Percentiles rank a stretch among this genome's conserved stretches.
These are phyloP conservation scores for Grapholita molesta DNA, from an alignment of 1,140 invertebrate genomes.

Conservation along the genomic window DNA sequence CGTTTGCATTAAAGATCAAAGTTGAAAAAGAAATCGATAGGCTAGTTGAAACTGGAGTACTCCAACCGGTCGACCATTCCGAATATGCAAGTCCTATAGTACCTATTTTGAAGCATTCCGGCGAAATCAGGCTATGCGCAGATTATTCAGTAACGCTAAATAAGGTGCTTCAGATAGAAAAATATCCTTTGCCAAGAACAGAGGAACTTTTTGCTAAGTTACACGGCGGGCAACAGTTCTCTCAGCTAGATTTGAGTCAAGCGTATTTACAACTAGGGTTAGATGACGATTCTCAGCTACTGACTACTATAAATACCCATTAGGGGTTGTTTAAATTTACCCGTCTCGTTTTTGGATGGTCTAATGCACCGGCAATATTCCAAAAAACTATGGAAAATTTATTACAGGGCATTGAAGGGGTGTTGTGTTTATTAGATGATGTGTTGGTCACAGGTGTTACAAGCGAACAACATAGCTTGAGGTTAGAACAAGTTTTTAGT, in stretches of 20 bases:
- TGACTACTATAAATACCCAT: conserved; percentile 35
- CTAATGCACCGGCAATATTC: conserved; percentile 36
- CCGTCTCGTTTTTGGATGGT: conserved; percentile 30
- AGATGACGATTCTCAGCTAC: conserved; percentile 28
- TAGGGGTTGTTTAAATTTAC: conserved; percentile 34
- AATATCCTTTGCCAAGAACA: conserved; percentile 12
- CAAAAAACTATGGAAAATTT: conserved; percentile 38
- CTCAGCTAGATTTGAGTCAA: conserved; percentile 29
- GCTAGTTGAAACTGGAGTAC: neutral
- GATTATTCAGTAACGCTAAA: conserved; percentile 20
- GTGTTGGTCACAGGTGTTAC: conserved; percentile 37
- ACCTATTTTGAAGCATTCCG: conserved; percentile 9
- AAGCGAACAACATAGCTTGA: conserved; percentile 32
- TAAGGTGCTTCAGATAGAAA: conserved; percentile 14
- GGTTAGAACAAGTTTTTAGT: conserved; percentile 35
- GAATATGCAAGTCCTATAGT: conserved; percentile 13
- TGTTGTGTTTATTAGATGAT: conserved; percentile 42
- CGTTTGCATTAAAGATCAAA: conserved; percentile 9
- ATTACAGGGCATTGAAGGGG: conserved; percentile 28
- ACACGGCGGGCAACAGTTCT: conserved; percentile 25
- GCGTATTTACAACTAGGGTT: conserved; percentile 33
- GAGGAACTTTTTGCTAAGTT: conserved; percentile 15
- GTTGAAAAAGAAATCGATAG: conserved; percentile 5
- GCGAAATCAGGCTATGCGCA: conserved; percentile 15
- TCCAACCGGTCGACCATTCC: neutral